These are phyloP conservation scores for Diorhabda elongata DNA, from an alignment of 1,140 invertebrate species.

Conservation along the genomic window DNA sequence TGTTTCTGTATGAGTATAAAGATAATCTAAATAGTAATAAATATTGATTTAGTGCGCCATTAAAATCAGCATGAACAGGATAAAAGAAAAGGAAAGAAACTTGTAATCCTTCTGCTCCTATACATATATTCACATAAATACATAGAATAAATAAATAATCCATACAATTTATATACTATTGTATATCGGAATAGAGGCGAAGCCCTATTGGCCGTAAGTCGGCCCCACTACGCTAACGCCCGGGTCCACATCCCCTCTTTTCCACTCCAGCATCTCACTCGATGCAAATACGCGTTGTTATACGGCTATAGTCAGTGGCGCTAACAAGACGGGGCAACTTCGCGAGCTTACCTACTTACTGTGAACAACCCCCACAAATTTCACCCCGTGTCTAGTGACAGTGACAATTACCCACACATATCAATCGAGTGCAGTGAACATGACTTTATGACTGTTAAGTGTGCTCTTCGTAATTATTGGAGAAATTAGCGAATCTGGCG, in stretches of 20 bases:
- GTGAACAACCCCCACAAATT: conserved; percentile 5
- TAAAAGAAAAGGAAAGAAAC: conserved; percentile 31
- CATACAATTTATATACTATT: conserved; percentile 51
- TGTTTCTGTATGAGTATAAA: conserved; percentile 8
- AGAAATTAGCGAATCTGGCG: conserved; percentile 42
- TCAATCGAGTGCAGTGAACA: conserved; percentile 19
- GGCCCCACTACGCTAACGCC: conserved; percentile 39
- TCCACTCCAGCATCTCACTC: conserved; percentile 35
- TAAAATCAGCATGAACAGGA: conserved; percentile 29
- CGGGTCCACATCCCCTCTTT: conserved; percentile 40
- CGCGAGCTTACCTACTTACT: conserved; percentile 14
- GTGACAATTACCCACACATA: conserved; percentile 16
- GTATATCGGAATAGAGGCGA: conserved; percentile 41
- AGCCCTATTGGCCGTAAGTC: conserved; percentile 36
- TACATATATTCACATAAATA: conserved; percentile 48
- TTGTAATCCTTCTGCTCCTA: conserved; percentile 44
- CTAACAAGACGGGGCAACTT: conserved; percentile 29
- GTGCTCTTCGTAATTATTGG: neutral
- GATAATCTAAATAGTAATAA: conserved; percentile 32
- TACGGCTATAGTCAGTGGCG: conserved; percentile 40
- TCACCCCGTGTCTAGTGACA: conserved; percentile 23
- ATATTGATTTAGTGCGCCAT: conserved; percentile 38
- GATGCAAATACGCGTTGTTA: conserved; percentile 40
- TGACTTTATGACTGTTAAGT: conserved; percentile 19
- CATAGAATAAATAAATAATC: conserved; percentile 51